Conservation (phyloP, 35 echinoderm and acorn worm genomes). For the Holothuria glaberrima region DNA sequence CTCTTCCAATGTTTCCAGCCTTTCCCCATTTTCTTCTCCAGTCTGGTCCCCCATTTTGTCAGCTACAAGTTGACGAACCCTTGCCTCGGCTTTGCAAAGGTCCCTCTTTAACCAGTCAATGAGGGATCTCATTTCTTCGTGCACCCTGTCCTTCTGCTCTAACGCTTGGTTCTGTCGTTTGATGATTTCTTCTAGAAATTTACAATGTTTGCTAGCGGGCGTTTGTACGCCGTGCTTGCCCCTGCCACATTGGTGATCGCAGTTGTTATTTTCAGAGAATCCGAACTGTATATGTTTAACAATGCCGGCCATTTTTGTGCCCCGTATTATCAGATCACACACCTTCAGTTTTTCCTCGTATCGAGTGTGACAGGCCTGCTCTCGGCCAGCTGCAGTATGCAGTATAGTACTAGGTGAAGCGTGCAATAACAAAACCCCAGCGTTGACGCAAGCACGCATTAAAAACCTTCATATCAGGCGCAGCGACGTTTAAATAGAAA, state of each 20-base stretch:
- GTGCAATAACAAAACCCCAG: too few species aligned
- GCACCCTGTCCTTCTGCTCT: conserved; percentile 32
- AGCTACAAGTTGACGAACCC: conserved; percentile 21
- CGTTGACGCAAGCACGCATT: too few species aligned
- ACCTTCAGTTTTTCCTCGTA: too few species aligned
- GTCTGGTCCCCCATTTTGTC: neutral
- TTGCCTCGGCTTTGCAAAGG: conserved; percentile 21
- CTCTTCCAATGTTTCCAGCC: neutral
- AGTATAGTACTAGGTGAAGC: too few species aligned
- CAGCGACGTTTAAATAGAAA: too few species aligned
- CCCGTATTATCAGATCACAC: neutral
- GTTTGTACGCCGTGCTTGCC: neutral
- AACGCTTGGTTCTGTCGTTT: conserved; percentile 34
- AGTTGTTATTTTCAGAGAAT: neutral
- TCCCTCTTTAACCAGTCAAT: conserved; percentile 55
- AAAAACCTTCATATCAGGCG: too few species aligned
- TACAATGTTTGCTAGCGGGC: conserved; percentile 29
- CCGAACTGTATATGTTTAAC: conserved; percentile 12
- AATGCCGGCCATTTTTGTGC: conserved; percentile 7
- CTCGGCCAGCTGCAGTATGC: too few species aligned
- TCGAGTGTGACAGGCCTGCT: too few species aligned
- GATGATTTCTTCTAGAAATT: conserved; percentile 47
- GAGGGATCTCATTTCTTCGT: conserved; percentile 36
- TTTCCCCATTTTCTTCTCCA: neutral
- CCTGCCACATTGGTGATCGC: neutral